Evolutionary conservation across 2,113 vertebrate species (phyloP), one percentile per base, ranked within the genome.

Genomic region (Megaleporinus macrocephalus): DNA sequence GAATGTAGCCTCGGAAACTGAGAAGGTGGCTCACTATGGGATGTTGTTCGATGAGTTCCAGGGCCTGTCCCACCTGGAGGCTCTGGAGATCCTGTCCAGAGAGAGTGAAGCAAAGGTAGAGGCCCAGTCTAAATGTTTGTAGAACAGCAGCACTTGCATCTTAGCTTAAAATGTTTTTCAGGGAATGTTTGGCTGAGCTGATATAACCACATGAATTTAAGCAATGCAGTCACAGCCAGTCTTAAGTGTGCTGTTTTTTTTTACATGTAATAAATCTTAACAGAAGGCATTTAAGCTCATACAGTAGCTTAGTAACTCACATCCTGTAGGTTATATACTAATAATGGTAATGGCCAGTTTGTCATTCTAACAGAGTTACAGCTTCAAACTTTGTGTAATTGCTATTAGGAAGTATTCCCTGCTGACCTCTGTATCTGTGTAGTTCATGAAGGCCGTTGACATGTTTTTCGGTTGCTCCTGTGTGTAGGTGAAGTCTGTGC

Each of bases 21-120:
- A 96, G 82, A 96, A 92, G 89, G 97, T 96, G 90, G 92, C 96
- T 89, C 96, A 98, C 92, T 99, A 99, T 86, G 97, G 98, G 78
- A 92, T 99, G 89, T 91, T 99, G 89, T 99, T 99, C 89, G 98
- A 99, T 90, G 96, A 98, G 78, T 99, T 96, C 88, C 98, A 99
- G 91, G 98, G 98, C 79, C 93, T 99, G 88, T 95, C 97, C 0
- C 97, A 99, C 92, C 93, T 99, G 41, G 98, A 99, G 90, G 98
- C 97, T 78, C 93, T 99, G 89, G 98, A 99, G 94, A 96, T 99
- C 89, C 94, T 99, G 90, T 99, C 98, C 49, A 93, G 92, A 87
- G 97, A 99, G 89, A 99, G 98, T 84, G 96, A 98, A 90, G 93
- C 95, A 44, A 99, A 99, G 96, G 98, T 99, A 92, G 1, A 22